Conservation (phyloP, 2,797 vertebrate genomes). For the Enteromius radiatus region DNA sequence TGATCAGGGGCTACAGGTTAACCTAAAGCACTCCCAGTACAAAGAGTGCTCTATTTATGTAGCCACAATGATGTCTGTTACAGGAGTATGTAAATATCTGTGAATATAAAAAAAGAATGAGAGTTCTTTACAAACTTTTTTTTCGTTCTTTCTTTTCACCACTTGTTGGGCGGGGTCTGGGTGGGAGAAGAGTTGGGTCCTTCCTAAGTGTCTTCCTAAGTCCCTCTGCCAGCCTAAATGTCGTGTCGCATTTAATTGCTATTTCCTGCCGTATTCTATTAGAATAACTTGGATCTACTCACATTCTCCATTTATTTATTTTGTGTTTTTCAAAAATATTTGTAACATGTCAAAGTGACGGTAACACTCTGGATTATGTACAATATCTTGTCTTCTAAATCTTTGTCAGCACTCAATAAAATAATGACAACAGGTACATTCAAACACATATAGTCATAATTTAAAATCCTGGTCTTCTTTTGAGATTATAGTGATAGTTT, state of each 20-base stretch:
- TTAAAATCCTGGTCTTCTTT: not conserved
- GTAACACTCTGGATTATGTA: conserved; percentile 40
- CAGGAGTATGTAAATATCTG: conserved; percentile 48
- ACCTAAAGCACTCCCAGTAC: conserved; percentile 26
- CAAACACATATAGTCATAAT: not conserved
- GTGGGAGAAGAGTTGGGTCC: not conserved
- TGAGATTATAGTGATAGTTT: not conserved
- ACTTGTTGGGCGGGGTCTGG: not conserved
- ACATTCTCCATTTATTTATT: conserved; percentile 16
- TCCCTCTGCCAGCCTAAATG: conserved; percentile 23
- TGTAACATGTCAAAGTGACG: conserved; percentile 45
- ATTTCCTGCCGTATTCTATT: conserved; percentile 52
- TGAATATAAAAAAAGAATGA: conserved; percentile 36
- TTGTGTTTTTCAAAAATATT: conserved; percentile 29
- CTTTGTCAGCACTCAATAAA: conserved; percentile 43
- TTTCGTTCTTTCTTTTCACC: conserved; percentile 27
- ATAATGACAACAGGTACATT: conserved; percentile 52
- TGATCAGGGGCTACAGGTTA: conserved; percentile 22
- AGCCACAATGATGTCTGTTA: conserved; percentile 52
- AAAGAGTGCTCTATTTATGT: conserved; percentile 43
- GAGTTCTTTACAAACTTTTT: conserved; percentile 24
- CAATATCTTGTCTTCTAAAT: conserved; percentile 29
- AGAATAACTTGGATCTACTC: conserved; percentile 14
- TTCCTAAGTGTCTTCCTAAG: conserved; percentile 32
- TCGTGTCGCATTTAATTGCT: conserved; percentile 43